Evolutionary conservation across 2,888 invertebrate genomes (phyloP).

Genomic region (Norana najaformis): DNA sequence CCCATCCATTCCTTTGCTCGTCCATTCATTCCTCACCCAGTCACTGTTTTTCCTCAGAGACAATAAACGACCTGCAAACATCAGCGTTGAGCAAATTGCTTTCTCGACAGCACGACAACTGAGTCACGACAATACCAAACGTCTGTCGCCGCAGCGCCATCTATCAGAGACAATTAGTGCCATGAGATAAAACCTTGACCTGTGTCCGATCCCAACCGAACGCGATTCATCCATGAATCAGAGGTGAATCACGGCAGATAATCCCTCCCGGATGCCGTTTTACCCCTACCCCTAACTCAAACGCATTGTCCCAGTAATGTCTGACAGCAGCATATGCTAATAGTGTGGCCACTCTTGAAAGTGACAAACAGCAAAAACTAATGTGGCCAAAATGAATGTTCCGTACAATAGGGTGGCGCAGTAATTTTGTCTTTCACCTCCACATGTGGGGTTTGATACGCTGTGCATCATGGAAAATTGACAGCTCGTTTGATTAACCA

Average conservation of each 20-base stretch:
- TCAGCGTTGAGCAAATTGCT: not conserved
- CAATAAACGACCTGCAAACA: not conserved
- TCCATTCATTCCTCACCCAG: not conserved
- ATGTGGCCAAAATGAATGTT: not conserved
- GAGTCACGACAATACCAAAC: not conserved
- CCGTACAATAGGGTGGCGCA: not conserved
- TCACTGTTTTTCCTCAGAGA: not conserved
- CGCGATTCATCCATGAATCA: not conserved
- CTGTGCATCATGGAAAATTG: too few relatives aligned
- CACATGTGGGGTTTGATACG: not conserved
- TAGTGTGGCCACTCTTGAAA: not conserved
- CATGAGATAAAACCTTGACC: not conserved
- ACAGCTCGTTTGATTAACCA: too few relatives aligned
- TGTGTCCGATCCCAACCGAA: not conserved
- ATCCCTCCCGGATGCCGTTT: not conserved
- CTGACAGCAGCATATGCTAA: too few relatives aligned
- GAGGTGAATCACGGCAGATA: not conserved
- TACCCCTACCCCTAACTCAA: not conserved
- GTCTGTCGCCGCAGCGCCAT: not conserved
- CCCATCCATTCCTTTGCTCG: not conserved
- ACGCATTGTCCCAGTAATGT: not conserved
- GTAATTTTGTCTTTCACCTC: not conserved
- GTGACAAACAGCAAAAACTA: not conserved
- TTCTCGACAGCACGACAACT: not conserved
- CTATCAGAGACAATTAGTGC: not conserved